Evolutionary conservation across 2,797 vertebrate genomes (phyloP).

Genomic region (Rhabdophis nuchalis): DNA sequence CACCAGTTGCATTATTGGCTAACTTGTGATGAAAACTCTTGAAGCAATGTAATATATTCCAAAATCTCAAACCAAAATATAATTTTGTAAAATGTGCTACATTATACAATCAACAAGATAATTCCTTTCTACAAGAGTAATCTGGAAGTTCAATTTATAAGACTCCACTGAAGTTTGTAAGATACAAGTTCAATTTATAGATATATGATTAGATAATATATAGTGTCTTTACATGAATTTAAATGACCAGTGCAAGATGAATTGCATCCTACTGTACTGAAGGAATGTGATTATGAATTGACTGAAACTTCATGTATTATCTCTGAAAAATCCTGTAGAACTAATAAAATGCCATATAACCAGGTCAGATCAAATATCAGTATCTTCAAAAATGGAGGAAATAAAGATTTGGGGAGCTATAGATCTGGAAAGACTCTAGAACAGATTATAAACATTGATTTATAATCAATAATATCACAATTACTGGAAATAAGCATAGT

Average conservation of each 20-base stretch:
- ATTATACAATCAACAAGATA: background rate
- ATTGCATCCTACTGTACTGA: background rate
- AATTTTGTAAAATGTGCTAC: constrained; percentile 39
- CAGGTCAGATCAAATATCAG: background rate
- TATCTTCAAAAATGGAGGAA: background rate
- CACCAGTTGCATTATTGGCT: background rate
- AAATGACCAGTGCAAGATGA: background rate
- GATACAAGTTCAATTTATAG: background rate
- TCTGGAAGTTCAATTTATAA: background rate
- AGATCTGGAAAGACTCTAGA: background rate
- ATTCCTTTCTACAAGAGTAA: background rate
- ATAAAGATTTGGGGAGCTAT: background rate
- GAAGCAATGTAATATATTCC: constrained; percentile 8
- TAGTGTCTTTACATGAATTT: background rate
- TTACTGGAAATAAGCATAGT: background rate
- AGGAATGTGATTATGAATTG: background rate
- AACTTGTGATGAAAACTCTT: background rate
- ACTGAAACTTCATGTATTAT: background rate
- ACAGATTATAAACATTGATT: background rate
- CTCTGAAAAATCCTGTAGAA: background rate
- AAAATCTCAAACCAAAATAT: background rate
- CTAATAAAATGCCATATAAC: background rate
- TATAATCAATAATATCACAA: background rate
- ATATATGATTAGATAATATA: background rate
- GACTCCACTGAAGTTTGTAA: background rate